Evolutionary conservation across 1,140 invertebrate genomes (phyloP), one percentile per base, ranked within the genome.

Genomic region (Trialeurodes vaporariorum): DNA sequence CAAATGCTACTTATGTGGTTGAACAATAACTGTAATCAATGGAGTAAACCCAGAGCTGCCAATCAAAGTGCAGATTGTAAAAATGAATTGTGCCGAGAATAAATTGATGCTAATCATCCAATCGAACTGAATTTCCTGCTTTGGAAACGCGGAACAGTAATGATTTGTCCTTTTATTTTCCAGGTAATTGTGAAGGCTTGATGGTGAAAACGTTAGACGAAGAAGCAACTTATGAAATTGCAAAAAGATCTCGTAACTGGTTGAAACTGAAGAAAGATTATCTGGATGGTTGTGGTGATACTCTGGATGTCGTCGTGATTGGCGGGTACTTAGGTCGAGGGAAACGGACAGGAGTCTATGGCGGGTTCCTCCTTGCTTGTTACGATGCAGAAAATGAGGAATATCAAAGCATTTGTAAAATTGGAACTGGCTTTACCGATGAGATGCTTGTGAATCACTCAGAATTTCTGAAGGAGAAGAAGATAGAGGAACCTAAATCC

Each of bases 181-280:
- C 72, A 89, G 89, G 91, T 34, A 96, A 96, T 76, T 99, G 97
- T 79, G 98, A 99, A 82, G 97, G 98, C 13, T 81, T 99, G 11
- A 99, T 99, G 97, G 92, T 99, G 0, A 99, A 99, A 81, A 95
- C 95, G 0, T 79, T 99, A 40, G 87, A 93, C 73, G 85, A 88
- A 67, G 89, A 97, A 74, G 93, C 97, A 0, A 93, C 92, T 0
- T 99, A 99, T 80, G 96, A 99, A 83, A 98, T 99, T 73, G 96
- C 96, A 0, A 96, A 97, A 77, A 81, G 98, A 59, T 98, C 96
- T 0, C 86, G 90, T 69, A 98, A 98, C 79, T 98, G 96, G 96
- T 80, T 98, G 1, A 98, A 98, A 84, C 76, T 98, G 61, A 98
- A 99, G 77, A 98, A 98, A 77, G 96, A 98, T 83, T 98, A 98